These are phyloP conservation scores for Montipora foliosa DNA, from an alignment of 64 coral and sea anemone genomes.

Conservation along the genomic window DNA sequence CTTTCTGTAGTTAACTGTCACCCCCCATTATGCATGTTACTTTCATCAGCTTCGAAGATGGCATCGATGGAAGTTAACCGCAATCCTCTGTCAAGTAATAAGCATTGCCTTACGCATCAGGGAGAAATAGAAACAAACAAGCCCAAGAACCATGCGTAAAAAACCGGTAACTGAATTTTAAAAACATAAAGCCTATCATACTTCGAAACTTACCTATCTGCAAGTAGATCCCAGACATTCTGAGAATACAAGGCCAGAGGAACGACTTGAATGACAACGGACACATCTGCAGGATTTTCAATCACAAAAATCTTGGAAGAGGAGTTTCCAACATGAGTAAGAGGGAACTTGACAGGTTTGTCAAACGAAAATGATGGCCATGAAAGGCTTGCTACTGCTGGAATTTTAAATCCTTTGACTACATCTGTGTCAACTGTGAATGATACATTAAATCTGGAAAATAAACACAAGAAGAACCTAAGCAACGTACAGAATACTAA, in stretches of 20 bases:
- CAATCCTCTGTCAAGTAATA: no score
- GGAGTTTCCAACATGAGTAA: constrained; percentile 94
- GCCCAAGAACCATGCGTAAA: no score
- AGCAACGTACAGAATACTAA: not conserved
- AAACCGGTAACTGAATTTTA: no score
- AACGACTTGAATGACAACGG: constrained; percentile 83
- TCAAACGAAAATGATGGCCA: constrained; percentile 94
- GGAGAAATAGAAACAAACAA: no score
- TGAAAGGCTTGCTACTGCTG: constrained; percentile 72
- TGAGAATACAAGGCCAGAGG: constrained; percentile 83
- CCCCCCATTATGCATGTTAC: no score
- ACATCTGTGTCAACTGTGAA: constrained; percentile 89
- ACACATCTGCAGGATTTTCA: constrained; percentile 89
- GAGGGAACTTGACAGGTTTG: constrained; percentile 95
- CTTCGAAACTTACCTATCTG: constrained; percentile 63
- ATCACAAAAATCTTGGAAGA: constrained; percentile 83
- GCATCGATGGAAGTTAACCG: no score
- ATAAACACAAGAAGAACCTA: not conserved
- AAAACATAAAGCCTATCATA: no score
- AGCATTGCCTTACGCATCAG: no score
- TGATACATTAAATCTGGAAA: constrained; percentile 76
- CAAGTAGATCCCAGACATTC: constrained; percentile 77
- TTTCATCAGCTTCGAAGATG: no score
- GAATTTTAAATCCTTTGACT: constrained; percentile 77
- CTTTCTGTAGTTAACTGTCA: no score